Evolutionary conservation across 2,888 invertebrate genomes (phyloP).

Genomic region (Apamea crenata): DNA sequence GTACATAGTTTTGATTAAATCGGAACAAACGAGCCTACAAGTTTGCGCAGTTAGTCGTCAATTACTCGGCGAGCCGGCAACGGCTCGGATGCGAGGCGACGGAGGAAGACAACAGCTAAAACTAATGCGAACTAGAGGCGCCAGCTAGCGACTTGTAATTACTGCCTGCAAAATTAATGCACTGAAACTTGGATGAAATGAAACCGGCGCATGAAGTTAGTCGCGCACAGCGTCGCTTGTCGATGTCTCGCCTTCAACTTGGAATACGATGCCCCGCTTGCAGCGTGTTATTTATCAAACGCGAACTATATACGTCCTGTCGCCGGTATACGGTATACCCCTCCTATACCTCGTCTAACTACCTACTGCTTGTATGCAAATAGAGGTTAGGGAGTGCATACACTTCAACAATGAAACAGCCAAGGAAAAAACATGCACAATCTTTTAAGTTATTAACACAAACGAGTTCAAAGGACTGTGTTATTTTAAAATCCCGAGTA

Average conservation of each 20-base stretch:
- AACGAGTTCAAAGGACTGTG: constrained; percentile 26
- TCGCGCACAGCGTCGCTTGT: constrained; percentile 70
- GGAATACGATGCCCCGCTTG: constrained; percentile 71
- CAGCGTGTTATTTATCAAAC: constrained; percentile 67
- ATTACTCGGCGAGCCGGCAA: constrained; percentile 81
- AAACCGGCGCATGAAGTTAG: constrained; percentile 86
- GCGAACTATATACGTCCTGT: constrained; percentile 60
- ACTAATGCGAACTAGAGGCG: constrained; percentile 87
- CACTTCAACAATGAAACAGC: constrained; percentile 15
- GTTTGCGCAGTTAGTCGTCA: constrained; percentile 82
- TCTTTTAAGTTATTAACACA: constrained; percentile 38
- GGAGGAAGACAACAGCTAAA: constrained; percentile 84
- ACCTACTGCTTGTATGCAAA: constrained; percentile 48
- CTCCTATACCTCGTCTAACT: constrained; percentile 38
- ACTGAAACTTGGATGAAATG: constrained; percentile 88
- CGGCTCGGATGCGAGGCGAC: constrained; percentile 78
- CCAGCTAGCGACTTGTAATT: constrained; percentile 88
- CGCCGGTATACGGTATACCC: constrained; percentile 21
- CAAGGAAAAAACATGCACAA: constrained; percentile 1
- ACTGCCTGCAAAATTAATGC: constrained; percentile 90
- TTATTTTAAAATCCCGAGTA: constrained; percentile 20
- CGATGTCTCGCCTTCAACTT: constrained; percentile 78
- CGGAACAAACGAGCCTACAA: constrained; percentile 83
- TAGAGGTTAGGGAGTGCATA: constrained; percentile 23
- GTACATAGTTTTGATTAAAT: constrained; percentile 82